Evolutionary conservation across 2,113 vertebrate species (phyloP).

Genomic region (Lepus timidus): DNA sequence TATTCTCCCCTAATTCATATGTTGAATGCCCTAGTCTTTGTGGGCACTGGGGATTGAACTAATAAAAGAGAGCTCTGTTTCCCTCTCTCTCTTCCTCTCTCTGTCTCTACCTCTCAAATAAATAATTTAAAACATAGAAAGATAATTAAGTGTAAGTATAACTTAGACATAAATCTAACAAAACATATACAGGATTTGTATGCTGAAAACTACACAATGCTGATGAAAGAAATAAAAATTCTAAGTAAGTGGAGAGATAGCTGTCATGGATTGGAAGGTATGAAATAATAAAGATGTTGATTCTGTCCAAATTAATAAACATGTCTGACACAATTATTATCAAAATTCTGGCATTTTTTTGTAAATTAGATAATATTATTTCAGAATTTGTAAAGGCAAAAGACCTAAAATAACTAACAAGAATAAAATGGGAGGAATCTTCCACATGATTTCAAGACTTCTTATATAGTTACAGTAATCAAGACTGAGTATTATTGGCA

Average conservation of each 20-base stretch:
- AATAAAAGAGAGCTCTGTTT: too few relatives aligned
- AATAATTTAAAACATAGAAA: neutral
- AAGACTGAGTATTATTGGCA: neutral
- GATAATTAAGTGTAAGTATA: neutral
- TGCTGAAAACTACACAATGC: neutral
- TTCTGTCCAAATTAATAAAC: neutral
- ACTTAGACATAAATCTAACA: neutral
- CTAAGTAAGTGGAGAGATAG: neutral
- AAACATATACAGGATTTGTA: neutral
- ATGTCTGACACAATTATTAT: neutral
- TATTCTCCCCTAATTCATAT: too few relatives aligned
- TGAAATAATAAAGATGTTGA: neutral
- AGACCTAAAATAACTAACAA: neutral
- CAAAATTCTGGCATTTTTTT: neutral
- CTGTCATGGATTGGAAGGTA: neutral
- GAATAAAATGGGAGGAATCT: neutral
- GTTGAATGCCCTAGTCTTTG: too few relatives aligned
- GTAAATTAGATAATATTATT: neutral
- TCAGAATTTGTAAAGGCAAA: neutral
- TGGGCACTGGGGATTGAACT: too few relatives aligned
- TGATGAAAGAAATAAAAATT: neutral
- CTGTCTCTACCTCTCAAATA: neutral
- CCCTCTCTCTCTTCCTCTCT: too few relatives aligned
- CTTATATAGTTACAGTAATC: neutral
- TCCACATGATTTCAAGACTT: neutral